Base-by-base conservation (phyloP, 37 sponge, comb jelly and placozoan species). In the Mnemiopsis leidyi region DNA sequence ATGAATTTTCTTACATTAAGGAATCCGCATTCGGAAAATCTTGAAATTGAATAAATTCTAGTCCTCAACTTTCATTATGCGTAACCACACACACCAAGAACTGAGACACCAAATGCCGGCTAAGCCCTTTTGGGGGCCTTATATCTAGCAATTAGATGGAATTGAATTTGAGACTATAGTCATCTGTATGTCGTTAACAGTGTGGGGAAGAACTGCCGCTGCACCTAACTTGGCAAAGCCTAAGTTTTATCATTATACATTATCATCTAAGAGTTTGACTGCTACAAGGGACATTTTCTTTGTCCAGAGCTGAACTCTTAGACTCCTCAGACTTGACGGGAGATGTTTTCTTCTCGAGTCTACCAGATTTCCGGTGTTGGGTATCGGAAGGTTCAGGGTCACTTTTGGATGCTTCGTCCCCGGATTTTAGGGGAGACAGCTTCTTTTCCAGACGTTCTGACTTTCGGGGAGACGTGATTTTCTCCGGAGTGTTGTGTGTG, bases 371-470 rank as follows among this genome's bases (percentile, higher is more conserved):
- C 30, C 75, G 25, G n/a, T 13, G n/a, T 18, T 48, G 61, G 61
- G 9, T 18, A 5, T 48, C 61, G 13, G 61, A 18, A 13, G 61
- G 13, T 48, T 18, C 9, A 48, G 5, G 5, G 5, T 48, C 61
- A 18, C 5, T 5, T 71, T 71, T 71, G n/a, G 3, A 29, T 2
- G 75, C 2, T 18, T 71, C 75, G 30, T 71, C 75, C 75, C 75
- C 75, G 5, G 75, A 29, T 23, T 5, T 71, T 2, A 23, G 30
- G n/a, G 48, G 90, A 40, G 48, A 85, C 24, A n/a, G 40, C 48
- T 39, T 26, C 79, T 77, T 85, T 40, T 85, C 90, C 48, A 85
- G 48, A 20, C 90, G 32, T 25, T 85, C 90, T 20, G 90, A 85
- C 61, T 85, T 85, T 0, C 90, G 24, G 48, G 90, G 90, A 39